Evolutionary conservation across 2,888 invertebrate genomes (phyloP).

Genomic region (Frankliniella fusca): DNA sequence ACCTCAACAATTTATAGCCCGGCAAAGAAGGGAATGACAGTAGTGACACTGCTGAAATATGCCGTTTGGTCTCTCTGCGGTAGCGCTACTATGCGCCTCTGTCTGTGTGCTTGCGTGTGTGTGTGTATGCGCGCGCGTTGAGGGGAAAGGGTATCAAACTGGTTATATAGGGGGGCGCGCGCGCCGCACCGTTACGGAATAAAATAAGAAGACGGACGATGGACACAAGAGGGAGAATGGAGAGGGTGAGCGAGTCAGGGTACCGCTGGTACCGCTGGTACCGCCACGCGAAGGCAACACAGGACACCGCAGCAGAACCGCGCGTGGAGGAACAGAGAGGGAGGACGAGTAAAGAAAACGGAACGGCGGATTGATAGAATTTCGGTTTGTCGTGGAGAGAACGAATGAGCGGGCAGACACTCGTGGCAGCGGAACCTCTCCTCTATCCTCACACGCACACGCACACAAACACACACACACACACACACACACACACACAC

Average conservation of each 20-base stretch:
- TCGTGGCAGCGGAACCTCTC: not conserved
- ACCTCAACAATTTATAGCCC: constrained; percentile 19
- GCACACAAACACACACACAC: not conserved
- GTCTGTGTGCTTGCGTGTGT: not conserved
- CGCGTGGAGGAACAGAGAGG: no score
- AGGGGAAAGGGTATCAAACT: constrained; percentile 5
- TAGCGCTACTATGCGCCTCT: not conserved
- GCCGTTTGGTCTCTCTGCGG: constrained; percentile 7
- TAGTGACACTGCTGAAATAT: constrained; percentile 21
- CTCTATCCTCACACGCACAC: not conserved
- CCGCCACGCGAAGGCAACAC: no score
- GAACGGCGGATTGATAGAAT: not conserved
- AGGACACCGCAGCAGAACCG: no score
- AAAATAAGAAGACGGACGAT: not conserved
- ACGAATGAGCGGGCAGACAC: not conserved
- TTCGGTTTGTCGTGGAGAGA: not conserved
- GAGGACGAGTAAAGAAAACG: no score
- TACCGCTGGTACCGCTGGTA: no score
- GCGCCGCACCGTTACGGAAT: not conserved
- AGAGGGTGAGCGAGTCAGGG: not conserved
- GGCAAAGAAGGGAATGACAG: constrained; percentile 21
- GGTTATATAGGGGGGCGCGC: not conserved
- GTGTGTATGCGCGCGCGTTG: not conserved
- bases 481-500: not conserved
- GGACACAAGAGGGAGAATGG: not conserved